Conservation (phyloP, 1,140 invertebrate species). For the Heliconius melpomene region DNA sequence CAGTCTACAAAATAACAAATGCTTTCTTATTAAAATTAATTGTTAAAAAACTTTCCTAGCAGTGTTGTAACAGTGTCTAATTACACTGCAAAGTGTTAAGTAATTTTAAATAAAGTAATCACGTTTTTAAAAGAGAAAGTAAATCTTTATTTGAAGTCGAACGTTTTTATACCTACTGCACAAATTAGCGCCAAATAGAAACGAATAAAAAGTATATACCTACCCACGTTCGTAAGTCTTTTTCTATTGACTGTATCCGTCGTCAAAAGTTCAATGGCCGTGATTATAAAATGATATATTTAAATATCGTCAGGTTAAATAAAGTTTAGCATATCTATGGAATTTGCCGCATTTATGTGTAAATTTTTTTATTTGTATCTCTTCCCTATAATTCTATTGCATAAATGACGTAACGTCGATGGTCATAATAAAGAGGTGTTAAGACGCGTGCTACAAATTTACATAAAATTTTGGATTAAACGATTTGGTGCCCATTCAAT, state of each 20-base stretch:
- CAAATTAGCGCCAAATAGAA: slow-evolving; percentile 28
- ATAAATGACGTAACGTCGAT: slow-evolving; percentile 32
- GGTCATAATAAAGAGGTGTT: slow-evolving; percentile 34
- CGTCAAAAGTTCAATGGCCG: slow-evolving; percentile 58
- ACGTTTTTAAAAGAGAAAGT: slow-evolving; percentile 27
- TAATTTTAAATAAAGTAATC: slow-evolving; percentile 13
- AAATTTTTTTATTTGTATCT: slow-evolving; percentile 59
- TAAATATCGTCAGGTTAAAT: slow-evolving; percentile 47
- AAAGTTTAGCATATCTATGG: slow-evolving; percentile 75
- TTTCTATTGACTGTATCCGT: slow-evolving; percentile 44
- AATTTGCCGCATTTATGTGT: slow-evolving; percentile 62
- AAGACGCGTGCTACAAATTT: slow-evolving; percentile 61
- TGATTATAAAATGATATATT: slow-evolving; percentile 50
- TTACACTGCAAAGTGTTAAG: neutral
- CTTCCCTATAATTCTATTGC: slow-evolving; percentile 32
- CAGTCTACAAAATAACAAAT: neutral
- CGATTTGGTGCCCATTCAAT: neutral
- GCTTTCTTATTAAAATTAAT: neutral
- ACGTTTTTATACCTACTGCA: slow-evolving; percentile 2
- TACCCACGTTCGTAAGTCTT: slow-evolving; percentile 40
- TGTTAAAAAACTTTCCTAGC: neutral
- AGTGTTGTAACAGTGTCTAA: neutral
- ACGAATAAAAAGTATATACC: slow-evolving; percentile 31
- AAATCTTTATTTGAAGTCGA: slow-evolving; percentile 22
- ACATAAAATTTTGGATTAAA: slow-evolving; percentile 56